Base-by-base conservation (phyloP, 2,888 invertebrate genomes). In the Palloptera scutellata region DNA sequence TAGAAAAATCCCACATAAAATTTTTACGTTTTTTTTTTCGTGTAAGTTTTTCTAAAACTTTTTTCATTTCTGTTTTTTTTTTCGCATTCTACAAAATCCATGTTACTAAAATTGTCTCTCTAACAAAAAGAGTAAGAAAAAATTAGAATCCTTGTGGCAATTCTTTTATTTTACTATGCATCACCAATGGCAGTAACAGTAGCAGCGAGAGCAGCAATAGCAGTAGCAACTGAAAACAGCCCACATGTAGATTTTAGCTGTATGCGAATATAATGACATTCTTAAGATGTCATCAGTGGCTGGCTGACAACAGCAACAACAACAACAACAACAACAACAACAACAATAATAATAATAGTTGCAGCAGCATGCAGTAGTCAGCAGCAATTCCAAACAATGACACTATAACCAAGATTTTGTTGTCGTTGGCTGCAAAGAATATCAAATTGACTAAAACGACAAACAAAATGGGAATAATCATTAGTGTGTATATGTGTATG, bases 241-340 rank as follows among this genome's bases (percentile, higher is more conserved):
- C 76, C 77, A 79, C 76, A 76, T 79, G 76, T 73, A 79, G 78
- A 76, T 79, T 76, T 59, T 76, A 74, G 72, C 73, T 78, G 75
- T 76, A 78, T 78, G 80, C 75, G 78, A 78, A 79, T 77, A 76
- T 79, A 79, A 80, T 79, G 81, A 79, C 78, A 78, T 79, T 79
- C 79, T 79, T 79, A 79, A 80, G 79, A 80, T 79, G 80, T 80
- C 79, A 79, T 79, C 79, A 79, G 80, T 74, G 76, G 75, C 70
- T 78, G 74, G 67, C 69, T 43, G 6, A 12, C 12, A 8, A 17
- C 8, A 43, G 41, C 19, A 41, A 41, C 9, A 10, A 19, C 15
- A 41, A 12, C 15, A 40, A 42, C 13, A 20, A 12, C 30, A 43
- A 13, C 40, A 30, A 52, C n/a, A 58, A 10, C 40, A 41, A 41